Evolutionary conservation across 1,140 invertebrate genomes (phyloP).

Genomic region (Zaprionus ghesquierei): DNA sequence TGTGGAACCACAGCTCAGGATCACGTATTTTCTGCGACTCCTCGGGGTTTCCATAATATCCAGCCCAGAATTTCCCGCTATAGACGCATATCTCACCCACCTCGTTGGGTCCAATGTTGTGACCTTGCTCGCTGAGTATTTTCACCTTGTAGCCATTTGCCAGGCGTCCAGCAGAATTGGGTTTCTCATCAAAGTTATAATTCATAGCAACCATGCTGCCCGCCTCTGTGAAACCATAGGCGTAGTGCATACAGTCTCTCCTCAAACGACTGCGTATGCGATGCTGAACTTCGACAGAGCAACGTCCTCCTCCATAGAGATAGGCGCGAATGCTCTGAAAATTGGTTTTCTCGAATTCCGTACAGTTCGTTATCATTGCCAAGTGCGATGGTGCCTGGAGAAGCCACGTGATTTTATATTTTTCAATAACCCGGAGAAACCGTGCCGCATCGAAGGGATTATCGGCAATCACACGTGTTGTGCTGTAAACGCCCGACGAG

Average conservation of each 20-base stretch:
- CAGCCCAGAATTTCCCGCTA: slow-evolving; percentile 52
- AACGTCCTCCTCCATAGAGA: slow-evolving; percentile 46
- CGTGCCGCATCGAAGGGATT: slow-evolving; percentile 46
- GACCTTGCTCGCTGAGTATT: slow-evolving; percentile 63
- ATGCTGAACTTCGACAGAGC: slow-evolving; percentile 49
- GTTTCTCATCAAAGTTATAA: slow-evolving; percentile 53
- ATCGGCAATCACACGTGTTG: slow-evolving; percentile 56
- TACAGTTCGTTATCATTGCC: slow-evolving; percentile 49
- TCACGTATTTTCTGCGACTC: slow-evolving; percentile 49
- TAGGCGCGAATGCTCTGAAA: slow-evolving; percentile 39
- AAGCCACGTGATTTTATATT: slow-evolving; percentile 59
- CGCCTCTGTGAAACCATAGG: slow-evolving; percentile 58
- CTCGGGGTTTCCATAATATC: slow-evolving; percentile 62
- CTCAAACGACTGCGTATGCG: slow-evolving; percentile 34
- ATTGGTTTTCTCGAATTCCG: slow-evolving; percentile 35
- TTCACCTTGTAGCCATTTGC: slow-evolving; percentile 56
- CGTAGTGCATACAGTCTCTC: slow-evolving; percentile 35
- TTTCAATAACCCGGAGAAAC: slow-evolving; percentile 36
- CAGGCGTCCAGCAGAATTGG: slow-evolving; percentile 57
- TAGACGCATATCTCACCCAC: slow-evolving; percentile 62
- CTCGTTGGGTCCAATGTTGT: slow-evolving; percentile 45
- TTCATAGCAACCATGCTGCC: slow-evolving; percentile 45
- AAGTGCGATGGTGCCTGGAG: slow-evolving; percentile 57
- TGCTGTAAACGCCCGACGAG: slow-evolving; percentile 48
- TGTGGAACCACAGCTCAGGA: slow-evolving; percentile 85